Evolutionary conservation across 2,888 invertebrate genomes (phyloP), one percentile per base, ranked within the genome.

Genomic region (Tholera decimalis): DNA sequence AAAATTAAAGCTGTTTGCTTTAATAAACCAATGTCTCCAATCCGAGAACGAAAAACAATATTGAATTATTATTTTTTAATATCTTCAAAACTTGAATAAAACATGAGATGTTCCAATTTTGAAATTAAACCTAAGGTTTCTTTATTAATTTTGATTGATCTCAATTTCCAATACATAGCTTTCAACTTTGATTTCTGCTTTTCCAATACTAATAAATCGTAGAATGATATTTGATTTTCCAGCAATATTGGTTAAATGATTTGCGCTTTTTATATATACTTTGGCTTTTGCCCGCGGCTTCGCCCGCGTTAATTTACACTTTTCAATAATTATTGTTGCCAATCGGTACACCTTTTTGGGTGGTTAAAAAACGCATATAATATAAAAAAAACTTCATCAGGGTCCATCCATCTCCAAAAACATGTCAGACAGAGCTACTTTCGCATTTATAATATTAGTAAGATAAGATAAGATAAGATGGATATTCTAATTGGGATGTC

Each of bases 81-180:
- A 49, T 75, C 33, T 49, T 33, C 22, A 3, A 53, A 54, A 58
- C 75, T 58, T 18, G 22, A 75, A 49, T 49, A 8, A 26, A 22
- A 41, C 0, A 56, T 24, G 18, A 50, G 22, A 26, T 50, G 6
- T 15, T 35, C 35, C 35, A 35, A 15, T 35, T 35, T 35, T 35
- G 15, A 6, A 7, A 63, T 64, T 63, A n/a, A 53, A 24, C 24
- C 1, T n/a, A 65, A n/a, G 24, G 8, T 4, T 20, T 13, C 9
- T 28, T 37, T 73, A 50, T 33, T 55, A 6, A 53, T 68, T 20
- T 11, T 33, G 24, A 59, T 58, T 59, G 37, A 59, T 66, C 20
- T 49, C 3, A 30, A 28, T 73, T 49, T 54, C 26, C 54, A 67
- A 39, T 66, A 49, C 18, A 18, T 13, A 20, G 8, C 20, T 22